Percentiles rank a stretch among this genome's conserved stretches.
Conservation (phyloP, 1,140 invertebrate genomes). For the Formica exsecta region DNA sequence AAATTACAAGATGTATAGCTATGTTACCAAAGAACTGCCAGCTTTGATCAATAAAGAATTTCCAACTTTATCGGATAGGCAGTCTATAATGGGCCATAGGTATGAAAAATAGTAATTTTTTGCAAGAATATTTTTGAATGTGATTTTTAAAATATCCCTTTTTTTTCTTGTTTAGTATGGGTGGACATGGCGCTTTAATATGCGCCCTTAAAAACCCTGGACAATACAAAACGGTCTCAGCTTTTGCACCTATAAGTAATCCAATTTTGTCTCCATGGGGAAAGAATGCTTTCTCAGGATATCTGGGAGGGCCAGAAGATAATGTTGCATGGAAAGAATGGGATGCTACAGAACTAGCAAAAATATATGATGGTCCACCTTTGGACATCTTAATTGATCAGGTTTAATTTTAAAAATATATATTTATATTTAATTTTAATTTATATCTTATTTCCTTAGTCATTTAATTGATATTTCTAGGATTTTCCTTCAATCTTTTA, state of each 20-base stretch:
- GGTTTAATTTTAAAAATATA: slow-evolving; percentile 86
- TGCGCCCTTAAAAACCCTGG: slow-evolving; percentile 97
- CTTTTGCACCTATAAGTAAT: slow-evolving; percentile 98
- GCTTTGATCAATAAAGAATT: slow-evolving; percentile 93
- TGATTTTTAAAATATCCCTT: slow-evolving; percentile 16
- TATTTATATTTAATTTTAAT: background rate
- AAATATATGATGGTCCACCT: slow-evolving; percentile 94
- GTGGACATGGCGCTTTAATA: slow-evolving; percentile 98
- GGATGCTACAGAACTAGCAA: slow-evolving; percentile 95
- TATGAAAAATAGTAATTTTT: slow-evolving; percentile 77
- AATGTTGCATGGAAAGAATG: slow-evolving; percentile 92
- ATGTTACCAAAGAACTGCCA: slow-evolving; percentile 96
- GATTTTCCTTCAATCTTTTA: too few relatives aligned
- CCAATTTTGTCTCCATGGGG: slow-evolving; percentile 95
- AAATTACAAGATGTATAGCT: slow-evolving; percentile 98
- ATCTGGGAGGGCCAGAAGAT: slow-evolving; percentile 91
- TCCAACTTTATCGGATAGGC: slow-evolving; percentile 88
- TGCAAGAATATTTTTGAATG: slow-evolving; percentile 1
- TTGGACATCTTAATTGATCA: slow-evolving; percentile 96
- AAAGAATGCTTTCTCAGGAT: slow-evolving; percentile 94
- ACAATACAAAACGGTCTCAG: slow-evolving; percentile 95
- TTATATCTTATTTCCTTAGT: background rate
- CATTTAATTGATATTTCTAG: too few relatives aligned
- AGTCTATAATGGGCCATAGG: slow-evolving; percentile 96
- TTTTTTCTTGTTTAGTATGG: slow-evolving; percentile 91